Conservation (phyloP, 2,797 vertebrate genomes). For the Tenualosa ilisha region DNA sequence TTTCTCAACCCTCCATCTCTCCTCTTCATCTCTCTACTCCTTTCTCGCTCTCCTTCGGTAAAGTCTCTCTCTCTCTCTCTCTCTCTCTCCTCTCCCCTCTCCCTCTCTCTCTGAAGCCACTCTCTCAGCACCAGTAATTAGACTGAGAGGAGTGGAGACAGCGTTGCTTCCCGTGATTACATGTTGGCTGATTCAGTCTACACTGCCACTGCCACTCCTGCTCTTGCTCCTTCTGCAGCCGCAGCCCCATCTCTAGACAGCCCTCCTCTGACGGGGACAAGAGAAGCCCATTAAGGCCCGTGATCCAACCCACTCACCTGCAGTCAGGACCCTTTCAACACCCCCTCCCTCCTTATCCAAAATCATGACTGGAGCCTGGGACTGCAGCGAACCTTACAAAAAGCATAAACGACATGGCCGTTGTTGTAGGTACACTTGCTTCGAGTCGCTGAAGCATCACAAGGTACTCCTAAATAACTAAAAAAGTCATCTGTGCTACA, state of each 20-base stretch:
- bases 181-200: not conserved
- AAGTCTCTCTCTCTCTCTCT: not conserved
- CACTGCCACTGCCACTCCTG: not conserved
- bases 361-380: not conserved
- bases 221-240: not conserved
- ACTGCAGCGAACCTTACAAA: not conserved
- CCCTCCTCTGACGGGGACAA: not conserved
- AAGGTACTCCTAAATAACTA: not conserved
- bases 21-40: not conserved
- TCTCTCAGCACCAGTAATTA: not conserved
- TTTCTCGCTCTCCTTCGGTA: no score
- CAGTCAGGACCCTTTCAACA: not conserved
- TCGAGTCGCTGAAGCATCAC: not conserved
- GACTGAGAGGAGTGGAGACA: not conserved
- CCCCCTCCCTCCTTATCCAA: not conserved
- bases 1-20: no score
- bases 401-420: not conserved
- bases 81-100: not conserved
- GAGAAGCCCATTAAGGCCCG: not conserved
- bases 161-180: not conserved
- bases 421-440: not conserved
- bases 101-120: not conserved
- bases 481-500: conserved; percentile 12
- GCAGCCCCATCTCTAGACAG: not conserved
- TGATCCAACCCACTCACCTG: not conserved